phyloP scores from a whole-genome alignment of 2,888 invertebrate genomes.

The Tholera decimalis region DNA sequence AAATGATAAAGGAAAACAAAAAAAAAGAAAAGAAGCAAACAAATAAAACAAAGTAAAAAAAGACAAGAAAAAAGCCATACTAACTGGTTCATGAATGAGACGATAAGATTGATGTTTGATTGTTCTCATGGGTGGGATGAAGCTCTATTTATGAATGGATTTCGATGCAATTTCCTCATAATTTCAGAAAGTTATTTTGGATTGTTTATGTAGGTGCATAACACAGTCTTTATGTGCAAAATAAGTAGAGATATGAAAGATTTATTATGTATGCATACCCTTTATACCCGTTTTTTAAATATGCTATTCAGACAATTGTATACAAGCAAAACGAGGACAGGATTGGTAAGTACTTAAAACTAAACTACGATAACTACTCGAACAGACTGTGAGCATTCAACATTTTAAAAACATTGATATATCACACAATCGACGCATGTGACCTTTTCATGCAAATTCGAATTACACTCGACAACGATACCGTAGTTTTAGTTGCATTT shows the following conservation, averaged over 20 bases:
- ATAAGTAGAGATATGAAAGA: not conserved
- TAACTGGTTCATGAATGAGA: conserved; percentile 30
- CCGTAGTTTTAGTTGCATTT: conserved; percentile 9
- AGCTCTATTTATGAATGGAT: no score
- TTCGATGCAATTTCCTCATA: not conserved
- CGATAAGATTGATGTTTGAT: no score
- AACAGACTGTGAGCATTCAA: not conserved
- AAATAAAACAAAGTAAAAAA: not conserved
- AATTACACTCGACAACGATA: conserved; percentile 3
- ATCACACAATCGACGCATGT: conserved; percentile 27
- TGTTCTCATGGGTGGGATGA: no score
- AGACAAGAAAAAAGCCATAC: conserved; percentile 14
- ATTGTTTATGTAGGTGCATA: not conserved
- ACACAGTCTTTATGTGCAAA: not conserved
- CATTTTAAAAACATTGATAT: conserved; percentile 11
- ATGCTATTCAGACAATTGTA: not conserved
- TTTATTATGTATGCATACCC: no score
- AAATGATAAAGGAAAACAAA: no score
- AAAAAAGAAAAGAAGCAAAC: no score
- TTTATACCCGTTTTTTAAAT: not conserved
- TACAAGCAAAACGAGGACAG: not conserved
- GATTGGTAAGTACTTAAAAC: not conserved
- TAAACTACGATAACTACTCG: not conserved
- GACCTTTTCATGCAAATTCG: conserved; percentile 50
- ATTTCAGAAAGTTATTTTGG: not conserved